These are phyloP conservation scores for Athalia cordata DNA, from an alignment of 2,888 invertebrate species.

Conservation along the genomic window DNA sequence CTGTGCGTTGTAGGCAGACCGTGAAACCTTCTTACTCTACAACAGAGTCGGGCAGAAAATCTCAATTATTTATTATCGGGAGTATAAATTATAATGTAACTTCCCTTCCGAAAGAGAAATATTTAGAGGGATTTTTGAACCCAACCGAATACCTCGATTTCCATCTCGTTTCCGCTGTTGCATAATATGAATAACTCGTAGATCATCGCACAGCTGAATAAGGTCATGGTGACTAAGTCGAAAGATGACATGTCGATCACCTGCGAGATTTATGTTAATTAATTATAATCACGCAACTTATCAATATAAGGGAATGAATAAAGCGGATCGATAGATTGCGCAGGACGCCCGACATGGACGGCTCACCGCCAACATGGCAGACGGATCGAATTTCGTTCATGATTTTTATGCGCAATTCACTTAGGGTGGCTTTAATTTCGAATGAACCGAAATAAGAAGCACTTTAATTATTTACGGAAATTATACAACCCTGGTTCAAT, in stretches of 20 bases:
- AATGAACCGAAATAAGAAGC: neutral
- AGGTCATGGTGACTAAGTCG: constrained; percentile 22
- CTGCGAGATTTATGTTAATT: neutral
- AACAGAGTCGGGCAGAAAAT: constrained; percentile 1
- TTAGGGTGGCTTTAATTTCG: too few species aligned
- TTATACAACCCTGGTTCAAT: neutral
- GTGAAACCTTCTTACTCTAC: constrained; percentile 19
- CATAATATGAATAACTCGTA: constrained; percentile 19
- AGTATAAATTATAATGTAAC: neutral
- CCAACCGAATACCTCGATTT: constrained; percentile 8
- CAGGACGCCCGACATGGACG: too few species aligned
- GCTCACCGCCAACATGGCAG: too few species aligned
- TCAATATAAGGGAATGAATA: neutral
- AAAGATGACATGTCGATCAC: neutral
- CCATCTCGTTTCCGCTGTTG: constrained; percentile 24
- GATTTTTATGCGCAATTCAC: too few species aligned
- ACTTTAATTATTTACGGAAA: neutral
- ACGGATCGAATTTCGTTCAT: too few species aligned
- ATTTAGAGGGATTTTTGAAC: too few species aligned
- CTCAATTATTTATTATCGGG: neutral
- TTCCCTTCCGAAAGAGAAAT: neutral
- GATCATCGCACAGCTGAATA: constrained; percentile 13
- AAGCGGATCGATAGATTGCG: neutral
- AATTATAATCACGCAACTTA: too few species aligned
- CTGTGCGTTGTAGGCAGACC: constrained; percentile 28